Conservation (phyloP, 2,888 invertebrate genomes). For the Pyrochroa serraticornis region DNA sequence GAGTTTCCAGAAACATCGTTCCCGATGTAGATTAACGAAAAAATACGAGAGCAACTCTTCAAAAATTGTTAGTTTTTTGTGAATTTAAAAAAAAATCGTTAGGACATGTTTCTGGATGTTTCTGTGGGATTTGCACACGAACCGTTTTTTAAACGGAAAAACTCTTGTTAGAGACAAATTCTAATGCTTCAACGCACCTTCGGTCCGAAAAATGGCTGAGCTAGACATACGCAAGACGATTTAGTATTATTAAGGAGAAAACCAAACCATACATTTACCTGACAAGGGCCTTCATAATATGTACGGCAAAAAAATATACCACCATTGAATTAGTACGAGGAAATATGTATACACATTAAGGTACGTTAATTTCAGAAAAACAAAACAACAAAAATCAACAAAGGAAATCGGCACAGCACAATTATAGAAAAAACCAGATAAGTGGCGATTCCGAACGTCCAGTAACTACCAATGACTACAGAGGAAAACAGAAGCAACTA, state of each 20-base stretch:
- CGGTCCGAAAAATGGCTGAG: constrained; percentile 50
- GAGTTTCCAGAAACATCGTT: background rate
- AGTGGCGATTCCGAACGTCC: background rate
- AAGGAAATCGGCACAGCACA: constrained; percentile 5
- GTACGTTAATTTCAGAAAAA: constrained; percentile 30
- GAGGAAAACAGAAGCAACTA: background rate
- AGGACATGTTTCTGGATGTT: background rate
- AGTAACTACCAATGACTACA: too few species aligned
- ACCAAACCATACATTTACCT: constrained; percentile 54
- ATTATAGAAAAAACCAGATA: constrained; percentile 5
- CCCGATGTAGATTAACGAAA: background rate
- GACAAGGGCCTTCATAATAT: constrained; percentile 51
- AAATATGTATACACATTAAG: constrained; percentile 22
- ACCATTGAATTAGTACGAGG: constrained; percentile 54
- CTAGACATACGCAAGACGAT: constrained; percentile 56
- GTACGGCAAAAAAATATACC: constrained; percentile 59
- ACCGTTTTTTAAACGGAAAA: constrained; percentile 17
- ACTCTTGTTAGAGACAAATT: constrained; percentile 35
- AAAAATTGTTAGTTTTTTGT: background rate
- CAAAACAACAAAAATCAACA: constrained; percentile 18
- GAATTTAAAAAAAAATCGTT: background rate
- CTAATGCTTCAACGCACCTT: constrained; percentile 55
- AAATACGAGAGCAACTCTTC: background rate
- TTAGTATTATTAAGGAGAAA: constrained; percentile 36
- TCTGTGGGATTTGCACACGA: constrained; percentile 10